These are phyloP conservation scores for Lutjanus argentimaculatus DNA, from an alignment of 2,797 vertebrate species.

Conservation along the genomic window DNA sequence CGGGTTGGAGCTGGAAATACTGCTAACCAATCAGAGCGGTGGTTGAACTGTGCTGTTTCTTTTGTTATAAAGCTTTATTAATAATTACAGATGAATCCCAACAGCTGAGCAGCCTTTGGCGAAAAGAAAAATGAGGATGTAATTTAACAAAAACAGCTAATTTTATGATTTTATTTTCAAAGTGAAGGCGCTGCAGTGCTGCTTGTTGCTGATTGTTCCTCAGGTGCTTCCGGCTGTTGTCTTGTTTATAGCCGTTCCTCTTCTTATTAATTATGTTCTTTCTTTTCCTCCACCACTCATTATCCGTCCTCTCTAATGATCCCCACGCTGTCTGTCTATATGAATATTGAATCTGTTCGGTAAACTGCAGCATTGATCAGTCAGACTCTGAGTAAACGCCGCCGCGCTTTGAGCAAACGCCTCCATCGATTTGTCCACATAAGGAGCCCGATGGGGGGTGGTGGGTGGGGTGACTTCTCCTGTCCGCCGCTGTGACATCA, in stretches of 20 bases:
- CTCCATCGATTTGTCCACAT: conserved; percentile 56
- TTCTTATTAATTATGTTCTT: background rate
- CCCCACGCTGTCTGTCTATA: background rate
- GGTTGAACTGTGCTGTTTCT: too few relatives aligned
- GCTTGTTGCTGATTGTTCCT: background rate
- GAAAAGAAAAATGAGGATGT: background rate
- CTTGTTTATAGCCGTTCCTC: background rate
- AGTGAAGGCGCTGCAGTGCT: background rate
- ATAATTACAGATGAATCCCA: background rate
- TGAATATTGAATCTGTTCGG: conserved; percentile 48
- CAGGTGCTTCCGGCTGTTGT: background rate
- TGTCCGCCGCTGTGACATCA: background rate
- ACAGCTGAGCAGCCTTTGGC: background rate
- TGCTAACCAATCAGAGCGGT: background rate
- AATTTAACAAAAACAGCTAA: background rate
- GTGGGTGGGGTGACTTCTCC: background rate
- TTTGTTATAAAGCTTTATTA: too few relatives aligned
- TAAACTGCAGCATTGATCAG: conserved; percentile 56
- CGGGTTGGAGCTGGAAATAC: background rate
- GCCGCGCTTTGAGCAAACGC: conserved; percentile 57
- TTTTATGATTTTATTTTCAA: background rate
- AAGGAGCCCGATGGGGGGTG: background rate
- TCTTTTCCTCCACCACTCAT: background rate
- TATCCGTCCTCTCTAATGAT: background rate
- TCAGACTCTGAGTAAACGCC: conserved; percentile 55